phyloP scores from a whole-genome alignment of 1,140 invertebrate genomes.

The Mactra quadrangularis region DNA sequence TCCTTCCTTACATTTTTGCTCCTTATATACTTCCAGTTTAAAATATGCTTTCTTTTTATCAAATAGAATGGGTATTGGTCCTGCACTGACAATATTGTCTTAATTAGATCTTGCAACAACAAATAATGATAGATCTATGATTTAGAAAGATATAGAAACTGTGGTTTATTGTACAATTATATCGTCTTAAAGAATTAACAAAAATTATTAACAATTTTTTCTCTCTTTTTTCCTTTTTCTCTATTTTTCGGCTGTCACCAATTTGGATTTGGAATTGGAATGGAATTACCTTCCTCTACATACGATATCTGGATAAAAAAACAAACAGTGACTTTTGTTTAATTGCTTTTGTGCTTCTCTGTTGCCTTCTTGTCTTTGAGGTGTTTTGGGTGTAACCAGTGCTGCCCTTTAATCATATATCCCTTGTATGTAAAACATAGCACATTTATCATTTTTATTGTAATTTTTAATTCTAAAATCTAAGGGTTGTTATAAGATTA shows the following conservation, averaged over 20 bases:
- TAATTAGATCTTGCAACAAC: no score
- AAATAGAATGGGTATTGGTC: no score
- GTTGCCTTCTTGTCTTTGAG: slow-evolving; percentile 72
- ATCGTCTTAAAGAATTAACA: not conserved
- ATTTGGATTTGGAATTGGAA: slow-evolving; percentile 20
- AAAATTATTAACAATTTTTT: slow-evolving; percentile 39
- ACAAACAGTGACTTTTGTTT: slow-evolving; percentile 77
- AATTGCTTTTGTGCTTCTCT: slow-evolving; percentile 71
- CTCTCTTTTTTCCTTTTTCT: slow-evolving; percentile 57
- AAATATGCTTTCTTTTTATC: no score
- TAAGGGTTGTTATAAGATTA: no score
- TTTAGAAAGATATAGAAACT: no score
- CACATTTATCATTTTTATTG: no score
- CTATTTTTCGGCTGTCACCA: slow-evolving; percentile 39
- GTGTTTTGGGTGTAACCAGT: slow-evolving; percentile 65
- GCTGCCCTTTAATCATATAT: not conserved
- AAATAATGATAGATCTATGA: no score
- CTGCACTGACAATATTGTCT: no score
- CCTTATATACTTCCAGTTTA: no score
- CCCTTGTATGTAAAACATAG: slow-evolving; percentile 21
- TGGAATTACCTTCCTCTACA: not conserved
- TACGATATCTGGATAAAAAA: slow-evolving; percentile 18
- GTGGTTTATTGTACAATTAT: no score
- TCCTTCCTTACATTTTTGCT: no score
- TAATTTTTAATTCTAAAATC: no score